Percentiles rank a stretch among this genome's conserved stretches.
Conservation (phyloP, 2,797 vertebrate genomes). For the Salarias fasciatus region DNA sequence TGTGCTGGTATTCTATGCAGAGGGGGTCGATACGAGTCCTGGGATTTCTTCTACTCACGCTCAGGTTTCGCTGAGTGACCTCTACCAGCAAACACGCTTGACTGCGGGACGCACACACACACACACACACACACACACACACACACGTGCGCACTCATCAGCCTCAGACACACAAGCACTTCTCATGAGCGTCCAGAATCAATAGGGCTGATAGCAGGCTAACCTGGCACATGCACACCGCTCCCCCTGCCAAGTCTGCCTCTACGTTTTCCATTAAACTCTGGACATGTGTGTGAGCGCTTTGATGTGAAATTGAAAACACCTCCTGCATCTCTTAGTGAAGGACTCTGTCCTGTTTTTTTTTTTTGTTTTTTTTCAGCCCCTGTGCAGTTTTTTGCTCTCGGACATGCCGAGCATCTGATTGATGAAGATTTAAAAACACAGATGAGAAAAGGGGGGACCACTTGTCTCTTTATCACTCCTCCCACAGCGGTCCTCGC, state of each 20-base stretch:
- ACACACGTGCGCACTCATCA: conserved; percentile 5
- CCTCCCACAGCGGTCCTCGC: conserved; percentile 43
- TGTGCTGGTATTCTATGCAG: conserved; percentile 72
- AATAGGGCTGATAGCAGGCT: conserved; percentile 36
- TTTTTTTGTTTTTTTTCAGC: no score
- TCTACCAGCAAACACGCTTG: conserved; percentile 64
- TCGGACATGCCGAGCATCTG: conserved; percentile 5
- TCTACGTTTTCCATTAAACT: conserved; percentile 46
- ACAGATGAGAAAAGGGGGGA: conserved; percentile 22
- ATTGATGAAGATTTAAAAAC: conserved; percentile 33
- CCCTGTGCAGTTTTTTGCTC: neutral
- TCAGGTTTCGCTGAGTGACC: conserved; percentile 85
- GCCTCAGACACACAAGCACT: conserved; percentile 32
- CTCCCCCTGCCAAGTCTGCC: conserved; percentile 23
- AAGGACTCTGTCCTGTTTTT: conserved; percentile 1
- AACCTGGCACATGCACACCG: conserved; percentile 1
- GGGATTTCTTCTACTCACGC: conserved; percentile 74
- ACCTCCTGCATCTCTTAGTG: conserved; percentile 5
- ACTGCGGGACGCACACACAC: conserved; percentile 44
- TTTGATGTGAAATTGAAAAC: conserved; percentile 59
- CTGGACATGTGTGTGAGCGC: conserved; percentile 25
- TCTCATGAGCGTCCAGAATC: conserved; percentile 52
- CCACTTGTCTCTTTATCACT: conserved; percentile 30
- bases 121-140: conserved; percentile 3
- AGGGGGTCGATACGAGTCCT: conserved; percentile 79